phyloP scores from a whole-genome alignment of 2,888 invertebrate species.

The Eristalinus sepulchralis region DNA sequence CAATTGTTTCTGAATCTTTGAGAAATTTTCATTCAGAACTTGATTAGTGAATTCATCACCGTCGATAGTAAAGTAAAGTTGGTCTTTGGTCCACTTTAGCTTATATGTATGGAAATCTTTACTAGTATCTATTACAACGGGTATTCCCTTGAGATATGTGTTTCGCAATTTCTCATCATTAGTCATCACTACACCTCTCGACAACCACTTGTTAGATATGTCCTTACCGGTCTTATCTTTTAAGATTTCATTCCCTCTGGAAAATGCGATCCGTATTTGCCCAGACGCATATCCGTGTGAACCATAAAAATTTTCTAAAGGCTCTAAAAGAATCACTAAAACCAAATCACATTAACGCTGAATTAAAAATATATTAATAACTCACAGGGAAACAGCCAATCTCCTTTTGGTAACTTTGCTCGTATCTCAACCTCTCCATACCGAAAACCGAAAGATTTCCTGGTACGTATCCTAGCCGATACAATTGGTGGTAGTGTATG shows the following conservation, averaged over 20 bases:
- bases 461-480: constrained; percentile 85
- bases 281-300: constrained; percentile 84
- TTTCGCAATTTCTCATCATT: constrained; percentile 77
- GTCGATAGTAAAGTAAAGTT: constrained; percentile 81
- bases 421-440: constrained; percentile 87
- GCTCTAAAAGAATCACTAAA: constrained; percentile 85
- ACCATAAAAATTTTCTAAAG: constrained; percentile 85
- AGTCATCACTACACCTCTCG: constrained; percentile 75
- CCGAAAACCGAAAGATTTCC: constrained; percentile 84
- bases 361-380: background rate
- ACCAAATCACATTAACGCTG: background rate
- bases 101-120: constrained; percentile 86
- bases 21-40: constrained; percentile 74
- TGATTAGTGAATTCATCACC: constrained; percentile 82
- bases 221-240: constrained; percentile 73
- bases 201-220: constrained; percentile 75
- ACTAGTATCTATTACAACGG: constrained; percentile 63
- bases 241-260: constrained; percentile 84
- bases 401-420: constrained; percentile 88
- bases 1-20: constrained; percentile 42
- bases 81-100: constrained; percentile 84
- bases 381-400: constrained; percentile 89
- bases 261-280: constrained; percentile 87
- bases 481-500: constrained; percentile 86
- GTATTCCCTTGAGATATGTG: constrained; percentile 72